Evolutionary conservation across 64 coral and sea anemone species (phyloP).

Genomic region (Actinia equina): DNA sequence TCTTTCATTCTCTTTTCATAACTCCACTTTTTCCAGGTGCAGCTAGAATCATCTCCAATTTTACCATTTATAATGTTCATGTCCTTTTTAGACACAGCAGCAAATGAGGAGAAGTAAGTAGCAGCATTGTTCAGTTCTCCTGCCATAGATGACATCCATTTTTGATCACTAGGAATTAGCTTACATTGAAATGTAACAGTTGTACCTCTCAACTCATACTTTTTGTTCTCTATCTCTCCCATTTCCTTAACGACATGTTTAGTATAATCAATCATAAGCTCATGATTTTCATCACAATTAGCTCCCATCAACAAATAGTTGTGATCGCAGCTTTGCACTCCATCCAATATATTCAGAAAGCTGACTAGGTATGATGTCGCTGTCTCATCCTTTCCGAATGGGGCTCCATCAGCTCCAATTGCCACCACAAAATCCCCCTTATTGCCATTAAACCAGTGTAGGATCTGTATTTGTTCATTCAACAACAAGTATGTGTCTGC

Average conservation of each 20-base stretch:
- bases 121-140: slow-evolving; percentile 68
- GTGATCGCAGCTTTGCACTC: slow-evolving; percentile 30
- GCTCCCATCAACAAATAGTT: no score
- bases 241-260: no score
- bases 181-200: slow-evolving; percentile 40
- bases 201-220: slow-evolving; percentile 1
- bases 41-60: neutral
- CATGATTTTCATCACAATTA: no score
- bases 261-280: no score
- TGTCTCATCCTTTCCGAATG: slow-evolving; percentile 46
- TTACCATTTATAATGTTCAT: neutral
- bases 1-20: slow-evolving; percentile 24
- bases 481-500: slow-evolving; percentile 35
- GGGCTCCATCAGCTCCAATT: slow-evolving; percentile 46
- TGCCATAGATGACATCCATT: slow-evolving; percentile 43
- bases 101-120: slow-evolving; percentile 64
- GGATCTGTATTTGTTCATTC: slow-evolving; percentile 8
- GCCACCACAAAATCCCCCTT: slow-evolving; percentile 38
- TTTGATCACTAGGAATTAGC: slow-evolving; percentile 48
- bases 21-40: slow-evolving; percentile 28
- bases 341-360: slow-evolving; percentile 44
- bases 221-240: slow-evolving; percentile 28
- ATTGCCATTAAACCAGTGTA: slow-evolving; percentile 52
- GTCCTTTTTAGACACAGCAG: slow-evolving; percentile 25
- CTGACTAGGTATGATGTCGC: slow-evolving; percentile 38